Evolutionary conservation across 2,113 vertebrate species (phyloP).

Genomic region (Phalacrocorax aristotelis): DNA sequence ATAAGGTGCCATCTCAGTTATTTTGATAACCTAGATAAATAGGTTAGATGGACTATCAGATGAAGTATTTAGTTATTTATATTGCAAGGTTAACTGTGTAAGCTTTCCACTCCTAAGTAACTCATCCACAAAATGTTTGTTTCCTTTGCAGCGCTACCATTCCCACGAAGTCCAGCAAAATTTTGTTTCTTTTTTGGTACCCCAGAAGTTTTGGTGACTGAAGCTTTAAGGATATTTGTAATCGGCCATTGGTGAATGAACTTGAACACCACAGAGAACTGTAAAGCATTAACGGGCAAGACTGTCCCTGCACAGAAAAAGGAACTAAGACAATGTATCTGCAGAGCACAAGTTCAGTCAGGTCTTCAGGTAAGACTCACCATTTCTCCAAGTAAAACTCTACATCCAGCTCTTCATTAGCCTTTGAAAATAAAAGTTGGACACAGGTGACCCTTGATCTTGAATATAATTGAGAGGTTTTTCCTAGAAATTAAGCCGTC

Average conservation of each 20-base stretch:
- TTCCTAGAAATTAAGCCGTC: background rate
- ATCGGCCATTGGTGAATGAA: background rate
- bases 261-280: background rate
- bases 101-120: background rate
- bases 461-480: background rate
- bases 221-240: background rate
- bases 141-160: background rate
- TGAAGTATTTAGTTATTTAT: background rate
- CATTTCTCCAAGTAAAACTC: constrained; percentile 77
- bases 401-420: constrained; percentile 73
- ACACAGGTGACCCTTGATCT: background rate
- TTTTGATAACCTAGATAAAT: background rate
- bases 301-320: background rate
- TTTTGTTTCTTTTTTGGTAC: background rate
- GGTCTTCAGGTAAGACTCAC: constrained; percentile 59
- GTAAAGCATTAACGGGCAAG: background rate
- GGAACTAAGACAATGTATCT: background rate
- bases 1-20: background rate
- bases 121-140: background rate
- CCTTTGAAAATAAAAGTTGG: constrained; percentile 38
- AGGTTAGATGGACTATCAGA: background rate
- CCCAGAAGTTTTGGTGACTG: background rate
- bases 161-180: background rate
- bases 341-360: background rate
- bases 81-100: background rate